These are phyloP conservation scores for Caerostris darwini DNA, from an alignment of 1,140 invertebrate species.

Conservation along the genomic window DNA sequence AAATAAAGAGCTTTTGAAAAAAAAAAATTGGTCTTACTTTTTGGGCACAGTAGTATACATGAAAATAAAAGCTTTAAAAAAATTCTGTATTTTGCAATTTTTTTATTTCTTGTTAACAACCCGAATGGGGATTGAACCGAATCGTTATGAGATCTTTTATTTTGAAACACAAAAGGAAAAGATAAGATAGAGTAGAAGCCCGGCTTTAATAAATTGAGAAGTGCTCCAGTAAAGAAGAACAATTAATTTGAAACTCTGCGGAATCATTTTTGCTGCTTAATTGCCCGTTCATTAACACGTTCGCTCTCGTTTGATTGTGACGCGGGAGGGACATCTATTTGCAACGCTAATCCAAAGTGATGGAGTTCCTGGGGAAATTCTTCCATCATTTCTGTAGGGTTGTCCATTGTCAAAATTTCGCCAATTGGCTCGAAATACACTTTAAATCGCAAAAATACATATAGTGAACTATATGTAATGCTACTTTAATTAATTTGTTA, in stretches of 20 bases:
- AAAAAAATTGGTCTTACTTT: no score
- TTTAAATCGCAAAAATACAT: no score
- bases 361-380: not conserved
- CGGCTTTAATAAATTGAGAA: not conserved
- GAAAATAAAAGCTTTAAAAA: no score
- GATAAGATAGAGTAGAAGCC: not conserved
- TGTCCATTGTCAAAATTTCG: not conserved
- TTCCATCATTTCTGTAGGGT: not conserved
- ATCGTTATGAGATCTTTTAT: not conserved
- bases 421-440: not conserved
- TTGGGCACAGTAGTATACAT: no score
- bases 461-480: no score
- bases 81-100: no score
- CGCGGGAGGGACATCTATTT: not conserved
- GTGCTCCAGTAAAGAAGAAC: not conserved
- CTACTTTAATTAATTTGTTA: no score
- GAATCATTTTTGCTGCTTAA: constrained; percentile 4
- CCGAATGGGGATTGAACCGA: no score
- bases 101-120: no score
- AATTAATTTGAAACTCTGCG: constrained; percentile 12
- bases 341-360: constrained; percentile 21
- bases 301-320: constrained; percentile 9
- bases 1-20: no score
- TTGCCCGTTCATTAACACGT: constrained; percentile 31
- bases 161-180: not conserved